Conservation (phyloP, 2,888 invertebrate species). For the Eulithis prunata region DNA sequence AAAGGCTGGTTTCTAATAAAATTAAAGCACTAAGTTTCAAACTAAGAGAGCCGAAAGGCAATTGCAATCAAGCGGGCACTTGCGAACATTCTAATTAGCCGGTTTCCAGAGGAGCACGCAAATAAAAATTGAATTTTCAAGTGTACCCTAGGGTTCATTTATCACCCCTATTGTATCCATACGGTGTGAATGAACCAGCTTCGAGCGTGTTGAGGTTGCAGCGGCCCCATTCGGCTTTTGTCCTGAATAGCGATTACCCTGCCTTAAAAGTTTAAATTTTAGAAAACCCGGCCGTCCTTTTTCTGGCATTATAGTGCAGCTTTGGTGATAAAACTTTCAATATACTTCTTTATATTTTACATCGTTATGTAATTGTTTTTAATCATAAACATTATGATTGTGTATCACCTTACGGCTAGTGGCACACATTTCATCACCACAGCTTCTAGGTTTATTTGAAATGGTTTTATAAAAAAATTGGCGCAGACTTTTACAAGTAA, state of each 20-base stretch:
- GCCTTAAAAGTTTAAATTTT: conserved; percentile 4
- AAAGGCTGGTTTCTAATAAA: background rate
- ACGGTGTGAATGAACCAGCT: conserved; percentile 19
- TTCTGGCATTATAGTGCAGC: background rate
- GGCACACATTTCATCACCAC: too few species aligned
- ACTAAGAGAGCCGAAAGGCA: conserved; percentile 5
- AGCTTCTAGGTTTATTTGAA: too few species aligned
- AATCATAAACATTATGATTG: too few species aligned
- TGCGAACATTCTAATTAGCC: conserved; percentile 12
- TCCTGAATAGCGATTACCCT: conserved; percentile 6
- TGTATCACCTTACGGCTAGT: too few species aligned
- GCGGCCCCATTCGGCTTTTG: conserved; percentile 13
- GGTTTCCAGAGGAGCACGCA: background rate
- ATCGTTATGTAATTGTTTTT: too few species aligned
- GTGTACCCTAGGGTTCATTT: conserved; percentile 21
- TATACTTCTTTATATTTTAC: background rate
- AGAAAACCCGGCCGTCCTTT: background rate
- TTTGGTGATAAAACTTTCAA: conserved; percentile 1
- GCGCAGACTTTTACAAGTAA: too few species aligned
- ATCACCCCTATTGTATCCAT: conserved; percentile 25
- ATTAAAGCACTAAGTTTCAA: background rate
- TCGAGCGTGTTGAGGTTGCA: conserved; percentile 16
- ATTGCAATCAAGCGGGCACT: conserved; percentile 11
- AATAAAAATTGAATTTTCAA: conserved; percentile 18
- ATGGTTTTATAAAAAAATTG: too few species aligned